Base-by-base conservation (phyloP, 1,140 invertebrate genomes). In the Leptonema lineaticorne region DNA sequence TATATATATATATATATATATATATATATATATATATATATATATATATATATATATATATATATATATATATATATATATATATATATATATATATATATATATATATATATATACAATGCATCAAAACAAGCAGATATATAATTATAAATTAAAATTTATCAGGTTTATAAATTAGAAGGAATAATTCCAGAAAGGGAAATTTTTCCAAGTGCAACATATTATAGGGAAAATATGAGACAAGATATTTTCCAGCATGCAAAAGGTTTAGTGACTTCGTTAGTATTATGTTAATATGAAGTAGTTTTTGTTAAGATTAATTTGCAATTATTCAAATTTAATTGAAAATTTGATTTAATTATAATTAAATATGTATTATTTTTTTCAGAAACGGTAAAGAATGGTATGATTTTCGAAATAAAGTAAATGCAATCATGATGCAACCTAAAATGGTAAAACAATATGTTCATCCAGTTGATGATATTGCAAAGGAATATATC, bases 341-440 rank as follows among this genome's bases (percentile, higher is more conserved):
- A n/a, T n/a, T n/a, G n/a, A n/a, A n/a, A n/a, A n/a, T n/a, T 41
- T 41, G 9, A 41, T 33, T 14, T 41, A 11, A 4, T 2, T 11
- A 41, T 41, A 16, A 2, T 41, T 41, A 11, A 3, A 14, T 41
- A 4, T 41, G 22, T 53, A 53, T 22, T 2, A 1, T 6, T 18
- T 6, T 18, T 63, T 45, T 30, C 26, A 69, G 67, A 24, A 0
- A 69, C 20, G 67, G 67, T 14, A 20, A 63, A 53, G 67, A 69
- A 24, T 69, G 67, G 67, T 64, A 63, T 45, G 33, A 37, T 9
- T 69, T 69, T 45, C 41, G 67, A 37, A 69, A 16, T 33, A 57
- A 63, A 57, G 67, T 69, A 0, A 69, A 69, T 66, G 5, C 48
- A 7, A 57, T 66, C 27, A 57, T 66, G 53, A 56, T 66, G 63